Evolutionary conservation across 2,113 vertebrate genomes (phyloP), one percentile per base, ranked within the genome.

Genomic region (Engystomops pustulosus): DNA sequence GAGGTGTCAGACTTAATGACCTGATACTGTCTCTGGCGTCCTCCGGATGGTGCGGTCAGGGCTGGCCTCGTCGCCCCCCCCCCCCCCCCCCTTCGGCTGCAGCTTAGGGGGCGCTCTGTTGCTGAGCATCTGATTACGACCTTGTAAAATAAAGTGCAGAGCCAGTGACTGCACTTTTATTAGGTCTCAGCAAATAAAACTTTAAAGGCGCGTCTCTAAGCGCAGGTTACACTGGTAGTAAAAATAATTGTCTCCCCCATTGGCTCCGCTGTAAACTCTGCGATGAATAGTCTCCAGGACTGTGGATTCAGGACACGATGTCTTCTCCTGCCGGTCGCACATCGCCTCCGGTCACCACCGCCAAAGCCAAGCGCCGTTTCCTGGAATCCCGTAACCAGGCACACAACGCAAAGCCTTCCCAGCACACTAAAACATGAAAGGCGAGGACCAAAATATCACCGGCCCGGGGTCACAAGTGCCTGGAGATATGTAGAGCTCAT

Each of bases 81-180:
- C n/a, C n/a, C n/a, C n/a, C n/a, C n/a, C 27, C 30, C 3, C 23
- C 23, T 1, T 41, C 5, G 34, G 68, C 53, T 1, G 17, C 47
- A 27, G 80, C 67, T 15, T 14, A 17, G 15, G 44, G 44, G 58
- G 51, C 68, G 15, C 23, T 15, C n/a, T 49, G 55, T 67, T 14
- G 75, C 27, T 38, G 36, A 47, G 81, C 71, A 25, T 51, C 44
- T 65, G 44, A 76, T 76, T 83, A 83, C 76, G 76, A 51, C 36
- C 81, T 76, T 67, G 72, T 83, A 83, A 83, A 83, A 76, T 83
- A 83, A 72, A 83, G 2, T 67, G 81, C 71, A 76, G 71, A 44
- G 71, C 44, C 81, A 38, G 70, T 36, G 55, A 65, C 70, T 36
- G 71, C 34, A 55, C 12, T 76, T 83, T 83, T 83, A 83, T 76